Conservation (phyloP, 2,113 vertebrate genomes). For the Mohoua ochrocephala region DNA sequence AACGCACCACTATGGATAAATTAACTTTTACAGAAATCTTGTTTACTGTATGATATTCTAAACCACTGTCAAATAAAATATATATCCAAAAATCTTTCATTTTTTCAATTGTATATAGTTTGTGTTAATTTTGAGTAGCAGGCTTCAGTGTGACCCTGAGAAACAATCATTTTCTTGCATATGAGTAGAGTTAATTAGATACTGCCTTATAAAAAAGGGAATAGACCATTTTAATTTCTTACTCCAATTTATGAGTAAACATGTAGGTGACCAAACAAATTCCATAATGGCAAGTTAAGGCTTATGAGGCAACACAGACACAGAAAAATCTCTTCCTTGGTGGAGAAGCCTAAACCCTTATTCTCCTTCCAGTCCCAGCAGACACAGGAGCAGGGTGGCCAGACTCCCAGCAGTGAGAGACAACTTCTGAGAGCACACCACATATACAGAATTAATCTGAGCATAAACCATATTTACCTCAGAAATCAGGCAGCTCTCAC, state of each 20-base stretch:
- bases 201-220: not conserved
- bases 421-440: not conserved
- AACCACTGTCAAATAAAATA: slow-evolving; percentile 98
- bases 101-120: slow-evolving; percentile 65
- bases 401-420: not conserved
- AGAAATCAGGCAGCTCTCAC: not conserved
- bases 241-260: not conserved
- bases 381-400: not conserved
- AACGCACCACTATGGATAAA: slow-evolving; percentile 98
- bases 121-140: slow-evolving; percentile 48
- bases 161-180: not conserved
- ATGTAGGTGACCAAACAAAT: not conserved
- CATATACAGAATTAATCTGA: not conserved
- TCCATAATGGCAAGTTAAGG: not conserved
- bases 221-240: not conserved
- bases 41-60: slow-evolving; percentile 99
- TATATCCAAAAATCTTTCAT: slow-evolving; percentile 85
- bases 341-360: not conserved
- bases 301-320: not conserved
- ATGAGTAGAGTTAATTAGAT: not conserved
- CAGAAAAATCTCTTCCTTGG: not conserved
- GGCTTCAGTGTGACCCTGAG: not conserved
- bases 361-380: not conserved
- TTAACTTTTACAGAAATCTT: slow-evolving; percentile 99
- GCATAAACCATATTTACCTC: not conserved